phyloP scores from a whole-genome alignment of 2,797 vertebrate species.

The Semotilus atromaculatus region DNA sequence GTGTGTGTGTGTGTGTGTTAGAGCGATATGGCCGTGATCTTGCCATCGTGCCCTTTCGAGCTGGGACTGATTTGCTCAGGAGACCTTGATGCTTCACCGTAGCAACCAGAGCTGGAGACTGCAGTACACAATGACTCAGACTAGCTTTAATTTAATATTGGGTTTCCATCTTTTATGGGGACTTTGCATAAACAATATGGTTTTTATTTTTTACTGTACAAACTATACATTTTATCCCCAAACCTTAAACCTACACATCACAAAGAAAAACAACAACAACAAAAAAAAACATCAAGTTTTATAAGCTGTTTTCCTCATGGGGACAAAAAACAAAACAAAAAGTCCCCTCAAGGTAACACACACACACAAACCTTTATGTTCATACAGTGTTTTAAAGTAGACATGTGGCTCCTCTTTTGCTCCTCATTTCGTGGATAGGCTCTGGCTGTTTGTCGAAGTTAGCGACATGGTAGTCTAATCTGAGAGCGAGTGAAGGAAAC shows the following conservation, averaged over 20 bases:
- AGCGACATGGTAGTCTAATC: neutral
- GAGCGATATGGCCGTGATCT: neutral
- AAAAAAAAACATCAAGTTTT: neutral
- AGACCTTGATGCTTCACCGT: constrained; percentile 40
- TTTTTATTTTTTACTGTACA: neutral
- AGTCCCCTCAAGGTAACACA: no score
- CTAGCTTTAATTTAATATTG: constrained; percentile 5
- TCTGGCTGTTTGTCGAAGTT: neutral
- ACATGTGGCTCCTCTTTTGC: no score
- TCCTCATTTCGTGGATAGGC: neutral
- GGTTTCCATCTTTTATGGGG: neutral
- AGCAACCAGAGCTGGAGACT: constrained; percentile 40
- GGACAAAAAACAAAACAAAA: neutral
- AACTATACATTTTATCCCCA: neutral
- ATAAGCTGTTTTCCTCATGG: neutral
- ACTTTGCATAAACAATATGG: neutral
- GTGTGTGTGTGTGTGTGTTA: constrained; percentile 8
- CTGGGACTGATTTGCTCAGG: constrained; percentile 45
- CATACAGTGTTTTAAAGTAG: neutral
- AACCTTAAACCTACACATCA: neutral
- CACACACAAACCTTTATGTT: neutral
- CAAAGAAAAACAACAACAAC: no score
- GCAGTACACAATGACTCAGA: constrained; percentile 50
- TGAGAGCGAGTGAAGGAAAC: neutral
- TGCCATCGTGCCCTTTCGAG: neutral